Evolutionary conservation across 2,113 vertebrate species (phyloP).

Genomic region (Carollia perspicillata): DNA sequence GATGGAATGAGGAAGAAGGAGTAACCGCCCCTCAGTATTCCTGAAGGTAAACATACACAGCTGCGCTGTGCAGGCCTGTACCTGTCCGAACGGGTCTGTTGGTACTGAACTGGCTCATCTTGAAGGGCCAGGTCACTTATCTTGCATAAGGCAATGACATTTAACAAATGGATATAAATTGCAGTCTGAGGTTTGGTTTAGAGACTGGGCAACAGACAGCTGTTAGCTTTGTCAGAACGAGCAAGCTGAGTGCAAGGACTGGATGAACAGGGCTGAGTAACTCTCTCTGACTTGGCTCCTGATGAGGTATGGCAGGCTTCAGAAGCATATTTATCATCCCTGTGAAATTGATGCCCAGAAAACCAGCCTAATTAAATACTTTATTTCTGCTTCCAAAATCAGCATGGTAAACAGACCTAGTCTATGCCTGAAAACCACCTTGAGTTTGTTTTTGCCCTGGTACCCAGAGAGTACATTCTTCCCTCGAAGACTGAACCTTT

Average conservation of each 20-base stretch:
- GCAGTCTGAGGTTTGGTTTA: neutral
- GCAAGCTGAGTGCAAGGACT: neutral
- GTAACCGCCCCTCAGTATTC: neutral
- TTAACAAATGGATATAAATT: neutral
- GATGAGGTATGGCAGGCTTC: neutral
- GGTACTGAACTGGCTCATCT: neutral
- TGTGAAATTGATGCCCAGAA: neutral
- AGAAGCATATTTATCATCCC: neutral
- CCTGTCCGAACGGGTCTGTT: neutral
- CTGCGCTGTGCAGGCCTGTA: neutral
- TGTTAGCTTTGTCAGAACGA: neutral
- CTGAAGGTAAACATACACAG: neutral
- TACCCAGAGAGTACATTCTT: neutral
- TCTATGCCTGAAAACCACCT: neutral
- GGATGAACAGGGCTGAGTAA: neutral
- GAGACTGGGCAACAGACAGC: neutral
- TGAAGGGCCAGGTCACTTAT: neutral
- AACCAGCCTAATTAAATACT: neutral
- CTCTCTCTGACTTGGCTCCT: neutral
- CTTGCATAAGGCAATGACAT: neutral
- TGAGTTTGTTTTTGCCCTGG: neutral
- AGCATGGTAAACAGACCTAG: neutral
- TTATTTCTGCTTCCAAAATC: slow-evolving; percentile 28
- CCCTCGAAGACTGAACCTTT: neutral
- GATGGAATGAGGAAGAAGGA: neutral